Evolutionary conservation across 2,113 vertebrate species (phyloP), one percentile per base, ranked within the genome.

Genomic region (Fregata magnificens): DNA sequence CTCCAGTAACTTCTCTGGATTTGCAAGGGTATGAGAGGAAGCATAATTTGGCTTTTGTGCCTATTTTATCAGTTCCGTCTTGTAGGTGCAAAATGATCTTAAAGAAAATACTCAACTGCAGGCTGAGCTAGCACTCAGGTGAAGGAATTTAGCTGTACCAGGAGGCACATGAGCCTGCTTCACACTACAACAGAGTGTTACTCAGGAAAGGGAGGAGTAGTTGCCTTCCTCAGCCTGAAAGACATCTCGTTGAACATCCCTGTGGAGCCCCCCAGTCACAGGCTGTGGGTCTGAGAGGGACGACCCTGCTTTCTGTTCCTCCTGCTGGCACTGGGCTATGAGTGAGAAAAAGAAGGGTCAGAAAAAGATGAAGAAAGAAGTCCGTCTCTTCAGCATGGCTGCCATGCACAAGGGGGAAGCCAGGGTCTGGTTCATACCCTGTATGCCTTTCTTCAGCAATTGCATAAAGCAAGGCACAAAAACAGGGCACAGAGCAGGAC

Each of bases 251-350:
- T n/a, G 15, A 26, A 34, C 20, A n/a, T 2, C 10, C 12, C 61
- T 1, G 0, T 4, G 58, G 24, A 55, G 38, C 2, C 15, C 19
- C 28, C 0, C 28, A 0, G 19, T 62, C 42, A 18, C 21, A 74
- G 45, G 6, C 52, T 18, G 4, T 25, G 74, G 29, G 42, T 22
- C 47, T n/a, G 42, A 38, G 22, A 7, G 50, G 70, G 34, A 71
- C 7, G 5, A 38, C 24, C 13, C 56, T 42, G 29, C 5, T 36
- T 79, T 85, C 25, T 45, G 34, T 40, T 11, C n/a, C n/a, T 81
- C n/a, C 50, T 70, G 79, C 24, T 83, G 80, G 5, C 59, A 9
- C 0, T 55, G 52, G 42, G 40, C 40, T 22, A 3, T 1, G 6
- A 10, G 71, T 3, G 9, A 83, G 82, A 42, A 40, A 63, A 5